Evolutionary conservation across 2,113 vertebrate genomes (phyloP).

Genomic region (Seriola rivoliana): DNA sequence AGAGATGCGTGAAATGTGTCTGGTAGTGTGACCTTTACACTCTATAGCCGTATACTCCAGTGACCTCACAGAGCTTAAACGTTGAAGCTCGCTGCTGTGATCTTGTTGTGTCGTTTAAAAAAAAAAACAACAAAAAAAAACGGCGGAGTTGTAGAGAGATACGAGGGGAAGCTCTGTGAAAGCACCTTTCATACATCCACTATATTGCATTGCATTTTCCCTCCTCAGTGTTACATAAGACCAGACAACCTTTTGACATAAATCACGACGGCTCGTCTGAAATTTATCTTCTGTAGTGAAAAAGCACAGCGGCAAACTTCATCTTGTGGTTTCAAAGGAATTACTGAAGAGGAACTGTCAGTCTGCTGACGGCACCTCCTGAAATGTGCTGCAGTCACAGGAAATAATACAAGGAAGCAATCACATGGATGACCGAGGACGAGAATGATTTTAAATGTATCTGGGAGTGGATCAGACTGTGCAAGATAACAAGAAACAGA

Average conservation of each 20-base stretch:
- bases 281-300: neutral
- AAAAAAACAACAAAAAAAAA: too few species aligned
- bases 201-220: neutral
- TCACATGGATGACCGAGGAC: conserved; percentile 16
- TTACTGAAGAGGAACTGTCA: neutral
- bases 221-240: neutral
- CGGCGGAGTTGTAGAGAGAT: neutral
- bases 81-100: neutral
- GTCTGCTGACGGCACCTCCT: neutral
- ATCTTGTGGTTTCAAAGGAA: neutral
- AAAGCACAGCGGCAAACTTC: neutral
- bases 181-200: neutral
- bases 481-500: neutral
- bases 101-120: too few species aligned
- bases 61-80: neutral
- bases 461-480: neutral
- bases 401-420: conserved; percentile 24
- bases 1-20: neutral
- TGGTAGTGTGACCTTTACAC: too few species aligned
- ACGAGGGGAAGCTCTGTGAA: neutral
- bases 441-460: conserved; percentile 1
- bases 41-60: neutral
- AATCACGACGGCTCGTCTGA: neutral
- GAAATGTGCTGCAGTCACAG: conserved; percentile 12
- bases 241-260: conserved; percentile 4